Base-by-base conservation (phyloP, 2,113 vertebrate species). In the Ariopsis seemanni region DNA sequence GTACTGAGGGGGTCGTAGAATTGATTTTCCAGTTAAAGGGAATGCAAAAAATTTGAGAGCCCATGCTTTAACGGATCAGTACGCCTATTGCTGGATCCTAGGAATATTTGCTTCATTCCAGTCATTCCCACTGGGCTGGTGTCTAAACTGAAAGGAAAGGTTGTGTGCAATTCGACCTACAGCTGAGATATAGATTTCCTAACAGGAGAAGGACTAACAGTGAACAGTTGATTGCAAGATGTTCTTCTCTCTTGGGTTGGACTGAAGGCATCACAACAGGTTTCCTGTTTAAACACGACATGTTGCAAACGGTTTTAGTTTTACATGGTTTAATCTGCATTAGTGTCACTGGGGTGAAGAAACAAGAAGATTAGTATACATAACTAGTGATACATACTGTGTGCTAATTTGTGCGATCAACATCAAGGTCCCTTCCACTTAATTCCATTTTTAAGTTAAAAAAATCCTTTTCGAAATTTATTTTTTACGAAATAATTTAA, bases 101-200 rank as follows among this genome's bases (percentile, higher is more conserved):
- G 79, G 79, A 82, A 82, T 62, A 30, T 25, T 82, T 82, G 27
- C 18, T 30, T 82, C 57, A 42, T 81, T 81, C 27, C 79, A 42
- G 27, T 42, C 57, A 2, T 81, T 60, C 79, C 77, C 53, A 18
- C n/a, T 79, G 25, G 75, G 52, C 52, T 57, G 52, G 50, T 55
- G 12, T 79, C 52, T 79, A 30, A 58, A 55, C 12, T 17, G n/a
- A 18, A 79, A 27, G 7, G 30, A 57, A 58, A 34, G 15, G 5
- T 55, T 79, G 25, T 57, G 75, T 7, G 25, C 75, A 57, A 58
- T 58, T 18, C 7, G 55, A 80, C 34, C 78, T 80, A 80, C 78
- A 80, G 27, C 78, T 58, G 57, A 14, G 55, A 10, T 82, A 62
- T 62, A 82, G 57, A 62, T 62, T 82, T 82, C 34, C 57, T 62